phyloP scores from a whole-genome alignment of 2,888 invertebrate genomes.

The Corythucha ciliata region DNA sequence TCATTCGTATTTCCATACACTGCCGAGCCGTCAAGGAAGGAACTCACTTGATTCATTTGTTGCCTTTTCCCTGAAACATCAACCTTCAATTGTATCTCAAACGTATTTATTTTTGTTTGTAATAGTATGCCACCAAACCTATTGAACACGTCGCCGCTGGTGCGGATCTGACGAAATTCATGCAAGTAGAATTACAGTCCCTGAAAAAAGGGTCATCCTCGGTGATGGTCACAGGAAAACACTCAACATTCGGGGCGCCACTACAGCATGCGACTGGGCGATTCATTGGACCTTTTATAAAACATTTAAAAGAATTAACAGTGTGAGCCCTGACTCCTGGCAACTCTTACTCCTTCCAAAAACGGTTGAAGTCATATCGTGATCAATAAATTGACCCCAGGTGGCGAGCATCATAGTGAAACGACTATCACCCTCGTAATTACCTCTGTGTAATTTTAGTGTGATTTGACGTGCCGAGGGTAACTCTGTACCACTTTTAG shows the following conservation, averaged over 20 bases:
- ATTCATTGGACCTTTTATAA: neutral
- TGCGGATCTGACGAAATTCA: slow-evolving; percentile 78
- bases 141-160: slow-evolving; percentile 66
- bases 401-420: slow-evolving; percentile 79
- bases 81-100: no score
- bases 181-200: slow-evolving; percentile 59
- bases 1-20: slow-evolving; percentile 61
- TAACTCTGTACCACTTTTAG: slow-evolving; percentile 47
- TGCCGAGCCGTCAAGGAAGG: slow-evolving; percentile 71
- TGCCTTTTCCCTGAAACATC: slow-evolving; percentile 56
- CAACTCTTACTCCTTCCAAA: slow-evolving; percentile 52
- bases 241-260: slow-evolving; percentile 56
- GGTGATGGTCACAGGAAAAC: slow-evolving; percentile 60
- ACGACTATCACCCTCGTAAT: slow-evolving; percentile 60
- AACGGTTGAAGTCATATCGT: slow-evolving; percentile 78
- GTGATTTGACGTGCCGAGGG: slow-evolving; percentile 71
- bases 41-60: slow-evolving; percentile 68
- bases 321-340: no score
- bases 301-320: no score
- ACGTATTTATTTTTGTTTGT: no score
- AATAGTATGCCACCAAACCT: slow-evolving; percentile 43
- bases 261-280: slow-evolving; percentile 56
- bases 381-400: slow-evolving; percentile 82
- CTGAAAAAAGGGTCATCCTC: slow-evolving; percentile 55
- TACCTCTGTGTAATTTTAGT: slow-evolving; percentile 60